Evolutionary conservation across 2,113 vertebrate species (phyloP).

Genomic region (Ceuthmochares aereus): DNA sequence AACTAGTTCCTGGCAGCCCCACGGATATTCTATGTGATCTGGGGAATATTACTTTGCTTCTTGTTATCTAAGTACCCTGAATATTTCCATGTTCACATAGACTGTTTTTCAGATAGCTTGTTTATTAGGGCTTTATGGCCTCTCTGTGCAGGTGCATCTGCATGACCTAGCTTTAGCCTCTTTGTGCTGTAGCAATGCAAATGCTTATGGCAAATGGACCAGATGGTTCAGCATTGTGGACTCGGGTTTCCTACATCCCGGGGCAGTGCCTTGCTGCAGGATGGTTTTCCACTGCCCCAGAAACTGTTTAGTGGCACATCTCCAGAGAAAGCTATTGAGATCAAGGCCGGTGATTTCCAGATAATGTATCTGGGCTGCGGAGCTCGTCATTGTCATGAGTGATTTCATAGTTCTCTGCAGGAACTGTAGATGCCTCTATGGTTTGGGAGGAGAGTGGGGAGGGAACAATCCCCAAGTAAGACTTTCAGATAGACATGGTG

Average conservation of each 20-base stretch:
- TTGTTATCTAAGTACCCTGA: neutral
- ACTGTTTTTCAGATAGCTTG: neutral
- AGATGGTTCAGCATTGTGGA: neutral
- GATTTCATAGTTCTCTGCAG: neutral
- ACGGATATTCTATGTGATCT: neutral
- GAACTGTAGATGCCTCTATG: neutral
- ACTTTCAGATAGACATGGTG: fast-evolving
- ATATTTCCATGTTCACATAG: neutral
- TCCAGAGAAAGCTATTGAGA: neutral
- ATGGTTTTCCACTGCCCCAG: neutral
- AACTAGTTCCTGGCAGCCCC: neutral
- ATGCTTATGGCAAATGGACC: neutral
- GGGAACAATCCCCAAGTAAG: neutral
- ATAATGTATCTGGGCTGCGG: neutral
- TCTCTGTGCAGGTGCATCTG: neutral
- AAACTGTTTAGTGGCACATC: neutral
- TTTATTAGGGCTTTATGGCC: neutral
- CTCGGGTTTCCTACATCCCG: neutral
- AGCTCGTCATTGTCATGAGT: neutral
- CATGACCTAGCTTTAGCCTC: neutral
- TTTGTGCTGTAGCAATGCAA: neutral
- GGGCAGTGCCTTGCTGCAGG: neutral
- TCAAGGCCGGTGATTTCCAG: neutral
- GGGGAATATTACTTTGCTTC: neutral
- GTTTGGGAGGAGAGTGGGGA: neutral